Evolutionary conservation across 2,888 invertebrate species (phyloP), one percentile per base, ranked within the genome.

Genomic region (Ypsolopha scabrella): DNA sequence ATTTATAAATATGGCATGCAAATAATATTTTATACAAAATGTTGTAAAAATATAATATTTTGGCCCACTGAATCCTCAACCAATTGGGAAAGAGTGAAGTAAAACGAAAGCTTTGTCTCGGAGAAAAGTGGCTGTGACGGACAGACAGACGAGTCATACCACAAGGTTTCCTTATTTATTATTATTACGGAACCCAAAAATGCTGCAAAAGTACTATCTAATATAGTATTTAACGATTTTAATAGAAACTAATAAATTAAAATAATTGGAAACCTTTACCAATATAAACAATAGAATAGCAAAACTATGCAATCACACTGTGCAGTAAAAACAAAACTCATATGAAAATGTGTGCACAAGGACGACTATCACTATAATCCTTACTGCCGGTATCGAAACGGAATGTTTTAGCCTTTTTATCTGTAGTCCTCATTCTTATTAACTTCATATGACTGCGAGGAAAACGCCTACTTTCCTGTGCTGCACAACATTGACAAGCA

Each of bases 331-430:
- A 63, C 52, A 66, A 55, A 53, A 51, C 53, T 56, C 53, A 51
- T 53, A 58, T 51, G 53, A 46, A 53, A 57, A 55, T 57, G 48
- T 56, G 60, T 60, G 60, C 58, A 59, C 58, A 54, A 57, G 55
- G 57, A 55, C 56, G 58, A 60, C 57, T 57, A 56, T 53, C 48
- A 57, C 58, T 58, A 51, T 63, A 73, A 37, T 47, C 43, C 87
- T 87, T 88, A 87, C 87, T 87, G 87, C 89, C 89, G 71, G 89
- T 88, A 87, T 90, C 89, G 81, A 90, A 90, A 87, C 75, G 77
- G 80, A 87, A 87, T 54, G 85, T 78, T 80, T 87, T 87, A 67
- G 80, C 73, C 73, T 83, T 86, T 86, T 86, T 87, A 80, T 87
- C 86, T 63, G 85, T 64, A 55, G 83, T 87, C 85, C 90, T 87